These are phyloP conservation scores for Camponotus pennsylvanicus DNA, from an alignment of 1,140 invertebrate genomes.

Conservation along the genomic window DNA sequence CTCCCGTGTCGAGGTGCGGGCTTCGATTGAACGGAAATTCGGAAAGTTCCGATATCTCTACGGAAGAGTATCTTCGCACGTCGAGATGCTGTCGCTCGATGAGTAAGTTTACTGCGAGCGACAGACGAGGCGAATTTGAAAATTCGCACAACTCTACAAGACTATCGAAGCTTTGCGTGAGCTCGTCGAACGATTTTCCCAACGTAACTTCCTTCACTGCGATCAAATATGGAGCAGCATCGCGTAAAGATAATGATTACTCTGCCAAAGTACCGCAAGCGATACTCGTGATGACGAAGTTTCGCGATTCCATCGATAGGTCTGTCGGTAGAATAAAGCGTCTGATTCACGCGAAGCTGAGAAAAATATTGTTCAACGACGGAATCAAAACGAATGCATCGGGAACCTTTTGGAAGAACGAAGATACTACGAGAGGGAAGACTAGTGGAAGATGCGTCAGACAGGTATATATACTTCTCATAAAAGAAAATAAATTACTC, in stretches of 20 bases:
- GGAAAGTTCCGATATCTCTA: background rate
- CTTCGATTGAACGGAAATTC: background rate
- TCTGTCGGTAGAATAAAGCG: constrained; percentile 66
- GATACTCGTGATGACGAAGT: background rate
- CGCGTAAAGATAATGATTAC: background rate
- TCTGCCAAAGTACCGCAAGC: background rate
- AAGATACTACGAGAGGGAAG: constrained; percentile 17
- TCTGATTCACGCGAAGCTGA: constrained; percentile 66
- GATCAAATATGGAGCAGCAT: background rate
- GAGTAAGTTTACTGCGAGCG: background rate
- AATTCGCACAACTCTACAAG: background rate
- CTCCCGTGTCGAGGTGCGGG: background rate
- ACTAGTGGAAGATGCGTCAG: background rate
- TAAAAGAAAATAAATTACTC: background rate
- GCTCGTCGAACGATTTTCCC: background rate
- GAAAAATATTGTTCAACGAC: constrained; percentile 56
- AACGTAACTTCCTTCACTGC: constrained; percentile 1
- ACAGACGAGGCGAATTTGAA: background rate
- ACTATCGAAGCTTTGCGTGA: background rate
- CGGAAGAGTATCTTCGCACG: background rate
- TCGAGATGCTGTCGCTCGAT: background rate
- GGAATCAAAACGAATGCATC: constrained; percentile 13
- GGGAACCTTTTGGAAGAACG: constrained; percentile 43
- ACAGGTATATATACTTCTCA: background rate
- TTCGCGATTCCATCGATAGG: constrained; percentile 34